Evolutionary conservation across 2,113 vertebrate species (phyloP).

Genomic region (Castor canadensis): DNA sequence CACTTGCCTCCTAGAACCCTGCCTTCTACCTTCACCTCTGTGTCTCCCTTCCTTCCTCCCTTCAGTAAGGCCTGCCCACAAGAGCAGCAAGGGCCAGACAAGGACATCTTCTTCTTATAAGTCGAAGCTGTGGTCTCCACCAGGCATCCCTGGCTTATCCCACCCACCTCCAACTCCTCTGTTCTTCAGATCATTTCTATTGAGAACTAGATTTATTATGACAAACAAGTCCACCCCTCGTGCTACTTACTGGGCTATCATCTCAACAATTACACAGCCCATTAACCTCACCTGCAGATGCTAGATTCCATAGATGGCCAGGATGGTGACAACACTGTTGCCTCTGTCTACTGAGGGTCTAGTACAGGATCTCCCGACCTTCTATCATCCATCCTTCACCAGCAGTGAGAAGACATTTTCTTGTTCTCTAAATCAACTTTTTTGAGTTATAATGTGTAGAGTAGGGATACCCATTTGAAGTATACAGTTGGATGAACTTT

Average conservation of each 20-base stretch:
- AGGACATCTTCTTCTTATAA: neutral
- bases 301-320: too few relatives aligned
- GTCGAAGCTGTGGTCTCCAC: neutral
- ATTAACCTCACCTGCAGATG: neutral
- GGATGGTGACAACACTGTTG: neutral
- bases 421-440: neutral
- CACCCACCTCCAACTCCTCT: neutral
- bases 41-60: neutral
- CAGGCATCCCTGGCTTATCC: neutral
- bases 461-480: neutral
- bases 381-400: neutral
- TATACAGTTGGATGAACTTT: neutral
- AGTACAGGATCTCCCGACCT: neutral
- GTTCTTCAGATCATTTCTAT: neutral
- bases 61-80: neutral
- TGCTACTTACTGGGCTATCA: neutral
- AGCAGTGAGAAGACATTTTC: neutral
- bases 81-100: neutral
- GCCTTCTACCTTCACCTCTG: neutral
- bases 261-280: neutral
- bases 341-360: rapidly evolving
- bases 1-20: neutral
- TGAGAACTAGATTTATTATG: neutral
- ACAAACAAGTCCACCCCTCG: neutral
- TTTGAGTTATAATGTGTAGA: neutral